phyloP scores from a whole-genome alignment of 1,140 invertebrate genomes.

The Hypsibius dujardini region DNA sequence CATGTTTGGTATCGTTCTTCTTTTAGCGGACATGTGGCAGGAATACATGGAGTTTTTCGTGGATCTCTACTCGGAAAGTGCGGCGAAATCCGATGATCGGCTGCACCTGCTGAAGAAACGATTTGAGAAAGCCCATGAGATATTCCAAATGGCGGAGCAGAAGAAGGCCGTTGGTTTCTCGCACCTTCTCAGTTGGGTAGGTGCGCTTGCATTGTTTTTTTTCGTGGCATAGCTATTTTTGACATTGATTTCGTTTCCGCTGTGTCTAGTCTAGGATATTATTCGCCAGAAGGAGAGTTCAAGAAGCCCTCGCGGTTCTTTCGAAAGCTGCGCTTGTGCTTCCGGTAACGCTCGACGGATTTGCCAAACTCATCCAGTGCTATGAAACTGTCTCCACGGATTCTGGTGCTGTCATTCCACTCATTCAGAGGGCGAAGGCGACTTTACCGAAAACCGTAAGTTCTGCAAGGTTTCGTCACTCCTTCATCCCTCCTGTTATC shows the following conservation, averaged over 20 bases:
- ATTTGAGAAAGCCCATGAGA: background rate
- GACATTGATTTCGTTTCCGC: too few species aligned
- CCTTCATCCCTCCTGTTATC: too few species aligned
- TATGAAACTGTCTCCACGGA: background rate
- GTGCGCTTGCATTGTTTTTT: background rate
- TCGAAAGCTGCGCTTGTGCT: background rate
- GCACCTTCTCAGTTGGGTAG: background rate
- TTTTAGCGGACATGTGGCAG: background rate
- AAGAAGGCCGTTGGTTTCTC: background rate
- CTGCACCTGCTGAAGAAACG: background rate
- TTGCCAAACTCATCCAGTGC: background rate
- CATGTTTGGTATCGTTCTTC: background rate
- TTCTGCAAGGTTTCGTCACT: background rate
- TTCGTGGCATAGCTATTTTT: background rate
- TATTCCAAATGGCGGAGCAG: background rate
- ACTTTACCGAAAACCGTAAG: background rate
- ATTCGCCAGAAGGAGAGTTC: background rate
- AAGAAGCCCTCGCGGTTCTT: background rate
- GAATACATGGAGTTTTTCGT: background rate
- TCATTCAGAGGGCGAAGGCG: background rate
- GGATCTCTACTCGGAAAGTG: background rate
- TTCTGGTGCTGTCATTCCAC: background rate
- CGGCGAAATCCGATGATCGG: background rate
- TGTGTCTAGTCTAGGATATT: too few species aligned
- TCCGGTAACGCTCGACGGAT: background rate